A percentile compares a stretch with the other conserved stretches of the same genome.
Conservation (phyloP, 2,888 invertebrate species). For the Lepidocyrtinus sp. region DNA sequence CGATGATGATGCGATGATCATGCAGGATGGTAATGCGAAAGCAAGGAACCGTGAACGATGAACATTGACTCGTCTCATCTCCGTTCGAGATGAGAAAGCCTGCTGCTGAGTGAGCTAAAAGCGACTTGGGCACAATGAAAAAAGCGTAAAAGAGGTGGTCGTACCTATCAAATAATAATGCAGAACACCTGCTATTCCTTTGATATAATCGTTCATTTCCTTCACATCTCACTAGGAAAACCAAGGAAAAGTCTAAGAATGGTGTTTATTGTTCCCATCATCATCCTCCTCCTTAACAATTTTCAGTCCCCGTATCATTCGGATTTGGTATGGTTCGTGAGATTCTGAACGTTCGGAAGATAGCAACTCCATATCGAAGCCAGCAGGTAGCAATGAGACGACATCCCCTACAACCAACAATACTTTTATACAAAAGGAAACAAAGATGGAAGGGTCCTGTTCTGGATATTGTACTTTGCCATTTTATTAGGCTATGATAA, state of each 20-base stretch:
- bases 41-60: conserved; percentile 52
- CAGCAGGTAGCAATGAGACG: not conserved
- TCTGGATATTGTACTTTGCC: not conserved
- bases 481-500: not conserved
- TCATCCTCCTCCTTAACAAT: too few relatives aligned
- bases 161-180: conserved; percentile 24
- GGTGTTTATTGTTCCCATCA: not conserved
- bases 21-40: conserved; percentile 37
- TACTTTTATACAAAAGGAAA: not conserved
- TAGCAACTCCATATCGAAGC: too few relatives aligned
- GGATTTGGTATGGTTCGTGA: too few relatives aligned
- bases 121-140: not conserved
- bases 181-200: conserved; percentile 48
- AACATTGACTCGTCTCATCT: conserved; percentile 50
- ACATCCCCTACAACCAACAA: too few relatives aligned
- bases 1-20: not conserved
- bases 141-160: not conserved
- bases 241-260: not conserved
- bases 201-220: conserved; percentile 53
- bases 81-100: too few relatives aligned
- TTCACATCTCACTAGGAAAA: not conserved
- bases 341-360: too few relatives aligned
- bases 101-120: too few relatives aligned
- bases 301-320: too few relatives aligned
- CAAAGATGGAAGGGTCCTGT: not conserved